Base-by-base conservation (phyloP, 2,888 invertebrate genomes). In the Argyresthia albistria region DNA sequence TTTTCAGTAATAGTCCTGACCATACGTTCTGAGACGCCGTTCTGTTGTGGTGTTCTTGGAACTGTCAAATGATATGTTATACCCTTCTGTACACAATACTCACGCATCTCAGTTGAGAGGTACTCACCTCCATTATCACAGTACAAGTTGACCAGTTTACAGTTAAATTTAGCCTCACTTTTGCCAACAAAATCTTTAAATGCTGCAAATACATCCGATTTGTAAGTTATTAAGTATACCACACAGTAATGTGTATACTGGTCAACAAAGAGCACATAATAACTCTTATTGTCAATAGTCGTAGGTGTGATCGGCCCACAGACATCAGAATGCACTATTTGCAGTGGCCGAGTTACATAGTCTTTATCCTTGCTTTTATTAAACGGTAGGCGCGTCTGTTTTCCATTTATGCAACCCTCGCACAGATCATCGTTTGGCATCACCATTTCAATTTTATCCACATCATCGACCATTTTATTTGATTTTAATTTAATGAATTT, bases 301-400 rank as follows among this genome's bases (percentile, higher is more conserved):
- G 60, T 10, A 53, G 66, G 67, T 53, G 64, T 65, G 35, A 72
- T 66, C 35, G 68, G 67, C 0, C 67, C 68, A 57, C 66, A 69
- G 15, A 71, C 61, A 55, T 69, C 67, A 9, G 66, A 65, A 60
- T 68, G 69, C 8, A 73, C 57, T 25, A 68, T 59, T 8, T 46
- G 6, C 6, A 39, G 39, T 9, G 39, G 39, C 39, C 39, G 9
- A 39, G 39, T 39, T 6, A 11, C 8, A n/a, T 39, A 11, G n/a
- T 3, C 1, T n/a, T 3, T 39, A 39, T 39, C 39, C 8, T 39
- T 39, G 8, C 4, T 39, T 39, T 39, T 49, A 36, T 61, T 58
- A 61, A 74, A 74, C 37, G 68, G 64, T n/a, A 66, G 53, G 56
- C 70, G 62, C n/a, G 59, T 56, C 61, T 70, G 69, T 59, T 76